These are phyloP conservation scores for Donacobius atricapilla DNA, from an alignment of 2,113 vertebrate species.

Conservation along the genomic window DNA sequence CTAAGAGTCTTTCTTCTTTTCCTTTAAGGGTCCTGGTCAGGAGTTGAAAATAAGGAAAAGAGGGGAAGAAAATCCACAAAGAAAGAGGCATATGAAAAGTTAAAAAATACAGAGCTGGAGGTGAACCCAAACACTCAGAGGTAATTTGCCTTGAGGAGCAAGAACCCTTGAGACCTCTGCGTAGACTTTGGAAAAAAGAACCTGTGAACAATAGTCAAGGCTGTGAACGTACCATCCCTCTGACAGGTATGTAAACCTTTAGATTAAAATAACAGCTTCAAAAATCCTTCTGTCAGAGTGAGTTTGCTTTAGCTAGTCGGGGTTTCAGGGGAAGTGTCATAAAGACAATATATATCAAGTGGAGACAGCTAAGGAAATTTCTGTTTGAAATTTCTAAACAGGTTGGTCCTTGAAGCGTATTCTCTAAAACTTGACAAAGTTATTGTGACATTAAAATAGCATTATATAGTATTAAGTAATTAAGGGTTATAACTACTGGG, in stretches of 20 bases:
- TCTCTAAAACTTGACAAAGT: background rate
- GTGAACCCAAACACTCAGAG: constrained; percentile 41
- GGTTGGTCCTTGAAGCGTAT: background rate
- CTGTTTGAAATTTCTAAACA: background rate
- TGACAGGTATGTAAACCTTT: constrained; percentile 57
- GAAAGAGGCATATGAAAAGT: constrained; percentile 14
- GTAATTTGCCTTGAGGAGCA: constrained; percentile 60
- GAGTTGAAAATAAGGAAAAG: constrained; percentile 38
- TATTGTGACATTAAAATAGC: background rate
- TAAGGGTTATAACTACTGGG: background rate
- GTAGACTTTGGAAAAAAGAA: constrained; percentile 43
- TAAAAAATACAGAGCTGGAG: background rate
- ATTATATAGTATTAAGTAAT: background rate
- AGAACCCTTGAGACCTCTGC: constrained; percentile 41
- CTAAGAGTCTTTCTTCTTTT: constrained; percentile 49
- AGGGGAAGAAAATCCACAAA: constrained; percentile 38
- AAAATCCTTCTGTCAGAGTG: constrained; percentile 44
- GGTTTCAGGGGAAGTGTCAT: constrained; percentile 22
- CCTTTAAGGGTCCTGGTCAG: constrained; percentile 25
- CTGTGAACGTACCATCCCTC: constrained; percentile 7
- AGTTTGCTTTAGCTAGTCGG: constrained; percentile 43
- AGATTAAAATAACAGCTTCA: constrained; percentile 63
- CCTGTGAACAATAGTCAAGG: constrained; percentile 43
- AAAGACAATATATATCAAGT: constrained; percentile 6
- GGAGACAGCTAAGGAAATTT: background rate